Conservation (phyloP, 2,888 invertebrate genomes). For the Meta bourneti region DNA sequence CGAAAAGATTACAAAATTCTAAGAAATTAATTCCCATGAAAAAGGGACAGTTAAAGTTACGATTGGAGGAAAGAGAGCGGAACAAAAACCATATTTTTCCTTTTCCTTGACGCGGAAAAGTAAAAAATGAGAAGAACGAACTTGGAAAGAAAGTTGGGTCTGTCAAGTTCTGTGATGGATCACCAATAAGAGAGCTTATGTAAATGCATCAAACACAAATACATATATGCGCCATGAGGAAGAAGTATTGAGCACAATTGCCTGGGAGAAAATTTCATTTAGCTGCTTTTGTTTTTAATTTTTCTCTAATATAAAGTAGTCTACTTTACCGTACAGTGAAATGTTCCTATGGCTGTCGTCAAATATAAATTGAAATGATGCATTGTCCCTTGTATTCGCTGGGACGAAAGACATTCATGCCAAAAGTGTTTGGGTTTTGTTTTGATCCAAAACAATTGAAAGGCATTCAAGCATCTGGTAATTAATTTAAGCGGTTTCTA, state of each 20-base stretch:
- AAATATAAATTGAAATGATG: no score
- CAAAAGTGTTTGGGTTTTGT: no score
- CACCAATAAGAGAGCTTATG: constrained; percentile 20
- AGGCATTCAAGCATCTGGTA: no score
- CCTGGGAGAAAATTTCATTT: no score
- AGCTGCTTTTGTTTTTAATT: neutral
- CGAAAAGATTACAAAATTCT: neutral
- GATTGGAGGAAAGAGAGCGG: constrained; percentile 19
- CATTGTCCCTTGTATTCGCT: no score
- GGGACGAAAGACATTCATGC: no score
- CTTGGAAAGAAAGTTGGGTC: constrained; percentile 15
- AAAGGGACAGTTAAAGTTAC: constrained; percentile 1
- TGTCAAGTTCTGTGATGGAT: constrained; percentile 15
- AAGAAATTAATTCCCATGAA: constrained; percentile 32
- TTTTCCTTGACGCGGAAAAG: neutral
- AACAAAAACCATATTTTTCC: constrained; percentile 37
- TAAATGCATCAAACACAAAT: constrained; percentile 11
- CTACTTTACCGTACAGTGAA: no score
- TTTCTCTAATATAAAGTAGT: neutral
- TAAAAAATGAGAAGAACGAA: neutral
- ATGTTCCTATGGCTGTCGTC: no score
- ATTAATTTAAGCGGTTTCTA: no score
- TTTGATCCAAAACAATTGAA: no score
- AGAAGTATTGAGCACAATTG: neutral
- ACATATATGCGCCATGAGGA: neutral